Evolutionary conservation across 1,140 invertebrate species (phyloP).

Genomic region (Pseudomyrmex pallidus): DNA sequence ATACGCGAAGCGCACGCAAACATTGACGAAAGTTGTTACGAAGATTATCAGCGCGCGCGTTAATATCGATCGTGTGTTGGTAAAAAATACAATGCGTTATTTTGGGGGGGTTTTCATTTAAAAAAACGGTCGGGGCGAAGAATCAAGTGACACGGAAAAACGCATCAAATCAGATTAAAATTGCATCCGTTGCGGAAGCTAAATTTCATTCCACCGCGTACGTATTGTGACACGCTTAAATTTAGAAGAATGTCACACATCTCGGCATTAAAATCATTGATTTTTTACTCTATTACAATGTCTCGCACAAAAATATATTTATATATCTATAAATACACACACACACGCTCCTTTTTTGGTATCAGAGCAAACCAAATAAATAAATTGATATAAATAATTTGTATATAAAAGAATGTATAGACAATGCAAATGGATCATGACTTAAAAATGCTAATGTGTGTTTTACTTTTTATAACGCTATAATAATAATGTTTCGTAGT

Average conservation of each 20-base stretch:
- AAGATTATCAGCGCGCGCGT: constrained; percentile 16
- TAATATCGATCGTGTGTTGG: constrained; percentile 14
- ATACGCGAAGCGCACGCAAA: not conserved
- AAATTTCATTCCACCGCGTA: not conserved
- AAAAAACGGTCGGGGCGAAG: not conserved
- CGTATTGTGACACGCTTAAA: constrained; percentile 4
- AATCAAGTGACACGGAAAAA: constrained; percentile 7
- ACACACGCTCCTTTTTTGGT: no score
- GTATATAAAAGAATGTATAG: no score
- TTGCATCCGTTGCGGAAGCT: not conserved
- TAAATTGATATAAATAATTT: no score
- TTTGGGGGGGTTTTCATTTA: constrained; percentile 28
- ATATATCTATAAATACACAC: no score
- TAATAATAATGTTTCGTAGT: constrained; percentile 22
- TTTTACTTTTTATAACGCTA: constrained; percentile 1
- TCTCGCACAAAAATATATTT: no score
- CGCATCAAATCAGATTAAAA: constrained; percentile 10
- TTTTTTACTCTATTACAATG: not conserved
- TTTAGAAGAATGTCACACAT: not conserved
- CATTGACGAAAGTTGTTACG: constrained; percentile 23
- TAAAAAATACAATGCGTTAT: not conserved
- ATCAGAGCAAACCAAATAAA: no score
- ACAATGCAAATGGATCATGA: constrained; percentile 12
- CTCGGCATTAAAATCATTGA: not conserved
- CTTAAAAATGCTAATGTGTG: constrained; percentile 25